Evolutionary conservation across 2,888 invertebrate genomes (phyloP).

Genomic region (Alviniconcha strummeri): DNA sequence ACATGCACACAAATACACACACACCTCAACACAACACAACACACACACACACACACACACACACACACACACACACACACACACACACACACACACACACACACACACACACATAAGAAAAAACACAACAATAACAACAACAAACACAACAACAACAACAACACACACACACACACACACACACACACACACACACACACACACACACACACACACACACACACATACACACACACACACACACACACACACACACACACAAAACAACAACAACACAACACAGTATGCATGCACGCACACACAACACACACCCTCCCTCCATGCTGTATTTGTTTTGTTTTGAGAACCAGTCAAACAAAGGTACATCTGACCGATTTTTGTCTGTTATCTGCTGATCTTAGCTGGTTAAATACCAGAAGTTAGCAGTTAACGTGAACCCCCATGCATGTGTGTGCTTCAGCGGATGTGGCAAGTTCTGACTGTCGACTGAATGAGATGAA

Average conservation of each 20-base stretch:
- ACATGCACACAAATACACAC: not conserved
- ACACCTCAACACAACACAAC: not conserved
- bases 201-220: no score
- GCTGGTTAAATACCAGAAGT: no score
- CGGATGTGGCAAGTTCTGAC: conserved; percentile 23
- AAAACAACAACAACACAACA: not conserved
- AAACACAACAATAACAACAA: not conserved
- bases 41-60: not conserved
- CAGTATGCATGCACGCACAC: not conserved
- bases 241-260: not conserved
- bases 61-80: not conserved
- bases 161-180: no score
- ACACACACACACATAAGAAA: not conserved
- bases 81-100: not conserved
- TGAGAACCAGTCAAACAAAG: not conserved
- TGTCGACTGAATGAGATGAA: conserved; percentile 34
- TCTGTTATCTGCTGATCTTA: no score
- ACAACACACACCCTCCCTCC: not conserved
- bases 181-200: no score
- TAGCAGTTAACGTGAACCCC: no score
- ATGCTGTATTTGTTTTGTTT: no score
- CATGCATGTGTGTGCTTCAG: not conserved
- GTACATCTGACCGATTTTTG: no score
- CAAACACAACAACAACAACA: no score
- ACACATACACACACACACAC: no score